Conservation (phyloP, 2,888 invertebrate species). For the Diplolepis rosae region DNA sequence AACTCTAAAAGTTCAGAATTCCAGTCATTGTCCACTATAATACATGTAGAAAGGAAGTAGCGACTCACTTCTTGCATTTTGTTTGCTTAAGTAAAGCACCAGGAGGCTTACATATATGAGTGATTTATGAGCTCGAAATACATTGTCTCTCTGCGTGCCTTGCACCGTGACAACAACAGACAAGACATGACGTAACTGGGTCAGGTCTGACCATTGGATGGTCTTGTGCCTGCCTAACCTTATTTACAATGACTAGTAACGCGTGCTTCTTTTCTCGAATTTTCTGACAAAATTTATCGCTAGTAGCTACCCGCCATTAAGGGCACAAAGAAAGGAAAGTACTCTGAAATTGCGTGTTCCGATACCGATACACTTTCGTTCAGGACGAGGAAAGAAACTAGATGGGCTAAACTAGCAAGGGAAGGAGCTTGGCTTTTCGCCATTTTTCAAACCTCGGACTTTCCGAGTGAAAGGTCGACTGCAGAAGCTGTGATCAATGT, state of each 20-base stretch:
- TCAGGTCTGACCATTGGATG: conserved; percentile 55
- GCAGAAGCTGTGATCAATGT: neutral
- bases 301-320: conserved; percentile 53
- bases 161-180: conserved; percentile 57
- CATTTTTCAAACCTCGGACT: conserved; percentile 39
- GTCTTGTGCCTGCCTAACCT: conserved; percentile 53
- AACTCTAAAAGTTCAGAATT: no score
- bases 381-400: conserved; percentile 45
- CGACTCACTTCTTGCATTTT: conserved; percentile 18
- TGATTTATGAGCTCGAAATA: conserved; percentile 66
- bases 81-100: conserved; percentile 37
- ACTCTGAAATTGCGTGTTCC: conserved; percentile 58
- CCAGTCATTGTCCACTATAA: conserved; percentile 4
- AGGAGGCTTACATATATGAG: conserved; percentile 54
- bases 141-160: conserved; percentile 61
- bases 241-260: conserved; percentile 46
- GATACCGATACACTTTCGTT: conserved; percentile 54
- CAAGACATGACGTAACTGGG: conserved; percentile 65
- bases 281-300: conserved; percentile 60
- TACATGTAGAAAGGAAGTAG: conserved; percentile 29
- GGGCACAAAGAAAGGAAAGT: conserved; percentile 57
- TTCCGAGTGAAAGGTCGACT: neutral
- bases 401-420: conserved; percentile 47
- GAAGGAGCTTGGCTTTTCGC: conserved; percentile 57
- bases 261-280: conserved; percentile 43